Percentiles rank a stretch among this genome's conserved stretches.
These are phyloP conservation scores for Odontesthes bonariensis DNA, from an alignment of 2,113 vertebrate species.

Conservation along the genomic window DNA sequence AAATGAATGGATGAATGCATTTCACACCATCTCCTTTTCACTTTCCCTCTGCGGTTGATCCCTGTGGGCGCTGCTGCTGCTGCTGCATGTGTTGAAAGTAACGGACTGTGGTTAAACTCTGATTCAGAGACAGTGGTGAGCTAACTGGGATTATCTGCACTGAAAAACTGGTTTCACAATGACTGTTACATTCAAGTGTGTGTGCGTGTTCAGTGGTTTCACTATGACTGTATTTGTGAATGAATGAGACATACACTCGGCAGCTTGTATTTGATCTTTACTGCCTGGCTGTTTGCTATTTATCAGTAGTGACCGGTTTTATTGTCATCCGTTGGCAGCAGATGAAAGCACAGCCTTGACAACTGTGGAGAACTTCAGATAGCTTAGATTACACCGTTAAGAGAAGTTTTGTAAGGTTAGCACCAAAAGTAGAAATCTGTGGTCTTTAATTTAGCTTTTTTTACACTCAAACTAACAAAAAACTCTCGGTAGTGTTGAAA, in stretches of 20 bases:
- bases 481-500: too few species aligned
- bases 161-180: conserved; percentile 29
- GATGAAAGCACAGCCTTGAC: conserved; percentile 4
- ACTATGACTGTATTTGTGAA: conserved; percentile 38
- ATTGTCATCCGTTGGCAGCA: background rate
- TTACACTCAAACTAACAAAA: background rate
- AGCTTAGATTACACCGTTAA: background rate
- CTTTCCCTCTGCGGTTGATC: conserved; percentile 11
- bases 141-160: background rate
- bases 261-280: background rate
- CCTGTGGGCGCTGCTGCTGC: too few species aligned
- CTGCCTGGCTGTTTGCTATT: background rate
- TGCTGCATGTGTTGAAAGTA: background rate
- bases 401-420: background rate
- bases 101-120: conserved; percentile 15
- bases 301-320: background rate
- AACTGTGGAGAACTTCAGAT: too few species aligned
- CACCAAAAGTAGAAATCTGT: too few species aligned
- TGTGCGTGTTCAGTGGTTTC: conserved; percentile 22
- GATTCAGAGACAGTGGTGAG: background rate
- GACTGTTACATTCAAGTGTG: background rate
- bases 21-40: background rate
- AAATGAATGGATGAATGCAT: too few species aligned
- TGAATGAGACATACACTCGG: background rate
- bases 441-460: background rate